Evolutionary conservation across 2,797 vertebrate genomes (phyloP).

Genomic region (Acanthiza pusilla): DNA sequence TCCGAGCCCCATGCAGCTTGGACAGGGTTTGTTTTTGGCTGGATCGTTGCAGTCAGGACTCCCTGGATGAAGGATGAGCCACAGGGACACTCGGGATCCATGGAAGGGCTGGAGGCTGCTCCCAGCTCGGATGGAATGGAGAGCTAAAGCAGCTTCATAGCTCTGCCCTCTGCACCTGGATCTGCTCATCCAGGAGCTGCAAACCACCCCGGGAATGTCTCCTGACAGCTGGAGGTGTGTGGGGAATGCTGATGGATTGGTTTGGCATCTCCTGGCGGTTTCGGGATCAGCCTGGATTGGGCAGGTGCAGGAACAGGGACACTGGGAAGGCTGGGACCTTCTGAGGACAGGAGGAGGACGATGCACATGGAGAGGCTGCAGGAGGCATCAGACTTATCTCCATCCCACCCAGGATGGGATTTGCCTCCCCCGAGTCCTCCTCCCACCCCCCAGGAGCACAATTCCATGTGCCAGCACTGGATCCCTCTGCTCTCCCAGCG

Average conservation of each 20-base stretch:
- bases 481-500: neutral
- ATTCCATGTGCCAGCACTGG: too few species aligned
- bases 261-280: neutral
- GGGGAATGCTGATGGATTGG: accelerated
- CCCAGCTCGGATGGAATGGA: neutral
- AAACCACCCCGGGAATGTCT: neutral
- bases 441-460: neutral
- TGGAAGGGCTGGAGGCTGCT: neutral
- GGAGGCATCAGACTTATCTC: too few species aligned
- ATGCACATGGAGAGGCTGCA: too few species aligned
- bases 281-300: neutral
- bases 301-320: neutral
- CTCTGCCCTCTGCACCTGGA: neutral
- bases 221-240: neutral
- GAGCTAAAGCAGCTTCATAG: neutral
- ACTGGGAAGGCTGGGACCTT: neutral
- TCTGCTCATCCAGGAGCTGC: too few species aligned
- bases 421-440: neutral
- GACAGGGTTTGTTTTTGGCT: too few species aligned
- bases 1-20: neutral
- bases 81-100: accelerated
- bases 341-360: too few species aligned
- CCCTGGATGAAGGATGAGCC: neutral
- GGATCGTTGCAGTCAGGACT: accelerated
- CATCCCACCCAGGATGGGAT: too few species aligned